Base-by-base conservation (phyloP, 2,797 vertebrate species). In the Cossypha heuglini region DNA sequence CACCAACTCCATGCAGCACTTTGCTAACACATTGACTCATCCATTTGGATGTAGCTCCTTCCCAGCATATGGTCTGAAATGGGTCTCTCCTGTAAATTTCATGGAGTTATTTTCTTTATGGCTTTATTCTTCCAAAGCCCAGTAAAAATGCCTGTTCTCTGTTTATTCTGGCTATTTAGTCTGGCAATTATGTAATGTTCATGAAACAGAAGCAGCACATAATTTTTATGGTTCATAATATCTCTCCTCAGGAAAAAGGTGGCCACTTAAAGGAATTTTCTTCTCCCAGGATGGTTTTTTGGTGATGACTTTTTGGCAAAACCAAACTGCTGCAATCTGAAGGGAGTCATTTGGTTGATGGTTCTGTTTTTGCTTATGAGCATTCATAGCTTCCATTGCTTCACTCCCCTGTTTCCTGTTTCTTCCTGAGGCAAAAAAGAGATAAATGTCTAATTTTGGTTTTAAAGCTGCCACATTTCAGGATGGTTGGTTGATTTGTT, bases 11-110 rank as follows among this genome's bases (percentile, higher is more conserved):
- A 8, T 68, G 68, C 64, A 86, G 42, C 64, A 43, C 86, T 88
- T 81, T 24, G 40, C 58, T 82, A 38, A 42, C 79, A 22, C 80
- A 45, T 38, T 68, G 68, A 35, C 72, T 90, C 84, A 77, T 24
- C 4, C 49, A 42, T 91, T 92, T 94, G 93, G 89, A 88, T 95
- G 73, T 38, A 80, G 68, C 78, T 94, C 73, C 24, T 90, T 75
- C 82, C 66, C 59, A 96, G 49, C 95, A 94, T 93, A 95, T 84
- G 89, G 79, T 88, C 94, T 94, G 95, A 80, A 96, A 96, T 93
- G 62, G 79, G 62, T 84, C 73, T 95, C 91, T 94, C 93, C 73
- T 94, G 82, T 81, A 84, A 94, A 95, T 94, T 90, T 88, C 94
- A 88, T 83, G 62, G 87, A 78, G 73, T 94, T 96, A 75, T 94